phyloP scores from a whole-genome alignment of 2,113 vertebrate genomes.

The Strix aluco region DNA sequence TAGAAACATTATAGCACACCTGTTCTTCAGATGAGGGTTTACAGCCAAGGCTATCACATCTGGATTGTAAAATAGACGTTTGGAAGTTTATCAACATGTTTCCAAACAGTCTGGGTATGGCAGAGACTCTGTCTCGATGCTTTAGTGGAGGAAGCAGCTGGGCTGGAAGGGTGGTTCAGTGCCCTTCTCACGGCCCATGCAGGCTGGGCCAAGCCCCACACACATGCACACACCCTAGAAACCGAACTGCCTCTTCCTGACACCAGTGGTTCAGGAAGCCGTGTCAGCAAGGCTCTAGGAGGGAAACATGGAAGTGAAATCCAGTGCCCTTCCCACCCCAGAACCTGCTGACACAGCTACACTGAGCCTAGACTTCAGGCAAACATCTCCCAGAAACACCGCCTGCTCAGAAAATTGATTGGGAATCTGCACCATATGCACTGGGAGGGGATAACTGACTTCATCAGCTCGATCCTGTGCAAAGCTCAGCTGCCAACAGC shows the following conservation, averaged over 20 bases:
- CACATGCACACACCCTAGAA: background rate
- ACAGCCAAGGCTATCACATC: constrained; percentile 76
- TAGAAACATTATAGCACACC: constrained; percentile 77
- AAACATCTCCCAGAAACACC: constrained; percentile 11
- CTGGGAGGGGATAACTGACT: background rate
- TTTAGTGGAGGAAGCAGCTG: constrained; percentile 69
- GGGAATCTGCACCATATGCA: background rate
- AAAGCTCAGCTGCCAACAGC: background rate
- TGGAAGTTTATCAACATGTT: constrained; percentile 71
- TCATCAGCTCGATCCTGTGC: background rate
- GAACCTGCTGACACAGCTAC: background rate
- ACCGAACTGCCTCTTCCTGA: constrained; percentile 6
- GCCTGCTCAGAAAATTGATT: background rate
- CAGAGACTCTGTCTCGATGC: constrained; percentile 53
- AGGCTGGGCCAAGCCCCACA: background rate
- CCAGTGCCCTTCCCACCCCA: constrained; percentile 5
- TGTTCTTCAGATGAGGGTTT: constrained; percentile 74
- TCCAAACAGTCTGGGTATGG: constrained; percentile 69
- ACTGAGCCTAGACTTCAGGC: background rate
- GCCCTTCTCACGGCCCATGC: constrained; percentile 2
- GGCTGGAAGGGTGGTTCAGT: constrained; percentile 10
- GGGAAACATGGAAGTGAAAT: background rate
- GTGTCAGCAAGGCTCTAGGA: background rate
- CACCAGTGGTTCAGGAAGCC: background rate
- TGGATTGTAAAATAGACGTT: constrained; percentile 72